Evolutionary conservation across 2,113 vertebrate genomes (phyloP), one percentile per base, ranked within the genome.

Genomic region (Lathamus discolor): DNA sequence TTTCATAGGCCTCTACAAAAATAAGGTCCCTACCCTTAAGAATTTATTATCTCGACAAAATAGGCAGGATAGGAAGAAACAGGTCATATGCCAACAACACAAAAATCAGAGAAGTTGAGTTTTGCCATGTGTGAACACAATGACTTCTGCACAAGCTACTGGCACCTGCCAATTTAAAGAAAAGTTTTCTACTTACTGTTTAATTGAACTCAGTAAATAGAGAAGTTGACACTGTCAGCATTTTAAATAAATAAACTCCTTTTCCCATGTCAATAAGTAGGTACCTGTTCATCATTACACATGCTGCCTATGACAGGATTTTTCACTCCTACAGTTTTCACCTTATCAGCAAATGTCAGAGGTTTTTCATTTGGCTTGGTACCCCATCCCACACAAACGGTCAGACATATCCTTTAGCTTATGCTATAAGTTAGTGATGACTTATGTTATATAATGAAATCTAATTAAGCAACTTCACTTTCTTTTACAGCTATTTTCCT

Each of bases 391-490:
- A 97, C 92, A 83, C 86, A 86, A 78, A 16, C 78, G 85, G 92
- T 88, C 78, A 96, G 46, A 86, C 11, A 72, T 28, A 81, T 67
- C 12, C 25, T 86, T 83, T 88, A 92, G 70, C 64, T 96, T 95
- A 63, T 64, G 46, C 63, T 86, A 31, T 22, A 90, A 66, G 28
- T 88, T 90, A 72, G 35, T 68, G 82, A 74, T 86, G 88, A 81
- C 14, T 95, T 90, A n/a, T 74, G 48, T 52, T 90, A 54, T 66
- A 55, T 33, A 61, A 92, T 35, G 61, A 95, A 93, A 84, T 68
- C 73, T 86, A 95, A 96, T 94, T 93, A 96, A 68, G 46, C 35
- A 93, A 72, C 20, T 94, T 92, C 35, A 46, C 61, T 95, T 94
- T 77, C 55, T 67, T 94, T 90, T 96, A n/a, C 67, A 96, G 57